A percentile compares a stretch with the other conserved stretches of the same genome.
Evolutionary conservation across 2,113 vertebrate species (phyloP).

Genomic region (Balaeniceps rex): DNA sequence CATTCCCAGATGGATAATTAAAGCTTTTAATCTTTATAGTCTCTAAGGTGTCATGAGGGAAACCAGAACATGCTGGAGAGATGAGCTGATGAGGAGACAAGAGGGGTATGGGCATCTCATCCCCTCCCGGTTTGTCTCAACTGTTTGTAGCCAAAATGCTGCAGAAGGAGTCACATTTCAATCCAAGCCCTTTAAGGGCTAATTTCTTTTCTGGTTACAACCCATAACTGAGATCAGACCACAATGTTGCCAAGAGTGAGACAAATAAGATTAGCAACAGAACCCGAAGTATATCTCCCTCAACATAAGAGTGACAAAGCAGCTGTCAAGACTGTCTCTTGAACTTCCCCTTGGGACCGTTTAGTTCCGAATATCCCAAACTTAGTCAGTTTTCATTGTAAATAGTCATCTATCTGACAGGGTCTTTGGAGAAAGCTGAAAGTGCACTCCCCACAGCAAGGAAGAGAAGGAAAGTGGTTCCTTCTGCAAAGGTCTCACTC

Average conservation of each 20-base stretch:
- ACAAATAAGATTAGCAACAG: not conserved
- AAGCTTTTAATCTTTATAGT: not conserved
- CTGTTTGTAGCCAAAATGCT: not conserved
- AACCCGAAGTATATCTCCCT: not conserved
- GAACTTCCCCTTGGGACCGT: not conserved
- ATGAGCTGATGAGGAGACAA: not conserved
- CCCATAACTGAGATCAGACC: not conserved
- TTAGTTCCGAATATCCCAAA: not conserved
- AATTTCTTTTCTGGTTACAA: constrained; percentile 25
- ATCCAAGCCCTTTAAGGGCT: not conserved
- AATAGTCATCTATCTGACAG: not conserved
- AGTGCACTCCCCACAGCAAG: not conserved
- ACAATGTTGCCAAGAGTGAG: not conserved
- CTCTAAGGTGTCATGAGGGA: not conserved
- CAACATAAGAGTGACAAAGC: not conserved
- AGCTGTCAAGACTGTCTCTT: not conserved
- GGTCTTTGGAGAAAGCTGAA: not conserved
- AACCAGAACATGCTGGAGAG: not conserved
- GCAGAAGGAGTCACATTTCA: constrained; percentile 35
- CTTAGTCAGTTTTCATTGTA: not conserved
- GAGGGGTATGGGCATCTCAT: not conserved
- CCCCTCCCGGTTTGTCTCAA: not conserved
- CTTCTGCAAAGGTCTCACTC: not conserved
- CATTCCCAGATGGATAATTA: not conserved
- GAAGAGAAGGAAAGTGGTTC: not conserved